phyloP scores from a whole-genome alignment of 1,140 invertebrate species.

The Dinoponera quadriceps region DNA sequence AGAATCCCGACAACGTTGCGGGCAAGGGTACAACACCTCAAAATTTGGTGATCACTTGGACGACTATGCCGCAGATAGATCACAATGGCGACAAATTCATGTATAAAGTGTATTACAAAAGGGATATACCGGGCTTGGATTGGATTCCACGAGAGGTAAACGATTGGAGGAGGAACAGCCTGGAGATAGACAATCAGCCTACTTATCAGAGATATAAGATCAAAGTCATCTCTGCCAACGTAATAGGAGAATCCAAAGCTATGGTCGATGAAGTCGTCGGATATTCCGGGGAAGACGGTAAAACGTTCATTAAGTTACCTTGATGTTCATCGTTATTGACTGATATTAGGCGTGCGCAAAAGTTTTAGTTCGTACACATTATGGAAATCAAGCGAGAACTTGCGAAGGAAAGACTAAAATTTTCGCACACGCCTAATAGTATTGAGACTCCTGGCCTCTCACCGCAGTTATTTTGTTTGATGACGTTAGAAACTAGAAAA shows the following conservation, averaged over 20 bases:
- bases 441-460: no score
- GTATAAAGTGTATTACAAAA: conserved; percentile 95
- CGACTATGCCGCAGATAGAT: conserved; percentile 97
- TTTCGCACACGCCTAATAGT: no score
- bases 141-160: conserved; percentile 91
- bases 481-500: no score
- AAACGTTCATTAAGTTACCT: background rate
- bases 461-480: no score
- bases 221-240: conserved; percentile 97
- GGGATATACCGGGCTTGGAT: conserved; percentile 90
- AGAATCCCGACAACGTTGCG: conserved; percentile 97
- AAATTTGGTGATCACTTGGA: conserved; percentile 98
- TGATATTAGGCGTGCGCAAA: no score
- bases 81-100: conserved; percentile 97
- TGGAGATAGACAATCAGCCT: conserved; percentile 92
- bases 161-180: conserved; percentile 90
- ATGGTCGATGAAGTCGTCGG: conserved; percentile 93
- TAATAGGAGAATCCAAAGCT: conserved; percentile 94
- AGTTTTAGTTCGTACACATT: no score
- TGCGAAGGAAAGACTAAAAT: no score
- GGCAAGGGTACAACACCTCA: conserved; percentile 94
- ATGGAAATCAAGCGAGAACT: no score
- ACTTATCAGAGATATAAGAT: conserved; percentile 96
- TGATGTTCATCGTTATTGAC: background rate
- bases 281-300: conserved; percentile 97